Percentiles rank a stretch among this genome's conserved stretches.
Evolutionary conservation across 2,113 vertebrate genomes (phyloP).

Genomic region (Dasypus novemcinctus): DNA sequence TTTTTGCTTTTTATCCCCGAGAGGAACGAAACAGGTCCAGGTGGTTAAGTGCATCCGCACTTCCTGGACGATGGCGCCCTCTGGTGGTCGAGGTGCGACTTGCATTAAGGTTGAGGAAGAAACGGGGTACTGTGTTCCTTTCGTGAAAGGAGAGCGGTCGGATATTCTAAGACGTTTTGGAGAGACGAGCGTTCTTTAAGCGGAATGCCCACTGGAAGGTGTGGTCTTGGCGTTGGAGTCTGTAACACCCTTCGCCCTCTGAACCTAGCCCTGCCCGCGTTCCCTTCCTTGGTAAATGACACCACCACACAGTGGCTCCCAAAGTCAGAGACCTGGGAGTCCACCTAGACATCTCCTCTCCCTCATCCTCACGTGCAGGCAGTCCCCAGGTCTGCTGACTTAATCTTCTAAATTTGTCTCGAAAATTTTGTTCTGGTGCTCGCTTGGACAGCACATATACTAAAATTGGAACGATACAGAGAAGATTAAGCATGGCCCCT

Average conservation of each 20-base stretch:
- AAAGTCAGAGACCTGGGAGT: neutral
- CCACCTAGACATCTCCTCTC: neutral
- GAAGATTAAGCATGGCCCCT: too few relatives aligned
- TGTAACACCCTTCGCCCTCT: neutral
- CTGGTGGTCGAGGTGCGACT: neutral
- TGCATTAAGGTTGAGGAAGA: neutral
- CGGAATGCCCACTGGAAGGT: neutral
- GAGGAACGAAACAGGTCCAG: neutral
- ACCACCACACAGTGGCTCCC: neutral
- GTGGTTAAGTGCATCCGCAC: neutral
- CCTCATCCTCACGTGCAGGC: neutral
- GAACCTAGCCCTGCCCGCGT: neutral
- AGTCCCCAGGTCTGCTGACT: neutral
- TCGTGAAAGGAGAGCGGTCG: rapidly evolving
- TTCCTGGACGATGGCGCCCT: neutral
- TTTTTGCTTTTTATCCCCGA: too few relatives aligned
- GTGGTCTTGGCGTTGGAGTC: neutral
- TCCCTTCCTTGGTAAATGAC: neutral
- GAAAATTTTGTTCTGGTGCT: too few relatives aligned
- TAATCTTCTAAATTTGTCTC: neutral
- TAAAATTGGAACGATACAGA: too few relatives aligned
- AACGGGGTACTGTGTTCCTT: neutral
- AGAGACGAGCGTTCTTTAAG: neutral
- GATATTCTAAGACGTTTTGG: too few relatives aligned
- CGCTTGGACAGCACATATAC: too few relatives aligned